phyloP scores from a whole-genome alignment of 2,113 vertebrate genomes.

The Cryptomyrus ogoouensis region DNA sequence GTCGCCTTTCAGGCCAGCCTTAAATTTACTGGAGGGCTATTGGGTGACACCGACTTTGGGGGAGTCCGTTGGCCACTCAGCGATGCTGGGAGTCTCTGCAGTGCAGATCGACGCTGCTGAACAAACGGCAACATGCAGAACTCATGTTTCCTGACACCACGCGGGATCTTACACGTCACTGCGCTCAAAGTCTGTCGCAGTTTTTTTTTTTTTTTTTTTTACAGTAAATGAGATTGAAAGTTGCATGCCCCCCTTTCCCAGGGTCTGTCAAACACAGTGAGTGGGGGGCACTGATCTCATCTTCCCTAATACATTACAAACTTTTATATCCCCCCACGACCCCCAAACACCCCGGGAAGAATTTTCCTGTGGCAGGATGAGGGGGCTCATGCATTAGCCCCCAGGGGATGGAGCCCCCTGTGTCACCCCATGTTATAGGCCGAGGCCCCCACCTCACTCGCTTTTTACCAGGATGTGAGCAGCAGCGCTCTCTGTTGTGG shows the following conservation, averaged over 20 bases:
- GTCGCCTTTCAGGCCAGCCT: slow-evolving; percentile 53
- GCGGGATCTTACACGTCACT: slow-evolving; percentile 51
- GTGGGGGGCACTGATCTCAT: slow-evolving; percentile 46
- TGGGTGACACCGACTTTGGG: slow-evolving; percentile 54
- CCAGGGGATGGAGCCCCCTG: slow-evolving; percentile 41
- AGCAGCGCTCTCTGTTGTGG: slow-evolving; percentile 13
- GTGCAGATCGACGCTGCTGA: background rate
- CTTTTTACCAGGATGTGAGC: background rate
- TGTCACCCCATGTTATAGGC: slow-evolving; percentile 25
- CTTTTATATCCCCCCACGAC: slow-evolving; percentile 49
- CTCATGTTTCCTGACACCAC: background rate
- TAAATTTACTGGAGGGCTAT: slow-evolving; percentile 46
- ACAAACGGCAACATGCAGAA: background rate
- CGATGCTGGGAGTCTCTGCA: slow-evolving; percentile 27
- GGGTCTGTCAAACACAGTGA: slow-evolving; percentile 63
- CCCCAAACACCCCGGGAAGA: slow-evolving; percentile 45
- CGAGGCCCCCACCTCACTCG: slow-evolving; percentile 34
- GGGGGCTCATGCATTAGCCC: slow-evolving; percentile 41
- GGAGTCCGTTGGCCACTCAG: slow-evolving; percentile 45
- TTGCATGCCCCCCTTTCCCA: slow-evolving; percentile 56
- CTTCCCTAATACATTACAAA: slow-evolving; percentile 62
- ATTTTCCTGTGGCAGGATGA: slow-evolving; percentile 47
- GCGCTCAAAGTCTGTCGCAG: background rate
- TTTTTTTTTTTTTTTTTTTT: slow-evolving; percentile 49
- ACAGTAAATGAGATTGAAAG: slow-evolving; percentile 63